Base-by-base conservation (phyloP, 2,113 vertebrate species). In the Ochotona curzoniae region DNA sequence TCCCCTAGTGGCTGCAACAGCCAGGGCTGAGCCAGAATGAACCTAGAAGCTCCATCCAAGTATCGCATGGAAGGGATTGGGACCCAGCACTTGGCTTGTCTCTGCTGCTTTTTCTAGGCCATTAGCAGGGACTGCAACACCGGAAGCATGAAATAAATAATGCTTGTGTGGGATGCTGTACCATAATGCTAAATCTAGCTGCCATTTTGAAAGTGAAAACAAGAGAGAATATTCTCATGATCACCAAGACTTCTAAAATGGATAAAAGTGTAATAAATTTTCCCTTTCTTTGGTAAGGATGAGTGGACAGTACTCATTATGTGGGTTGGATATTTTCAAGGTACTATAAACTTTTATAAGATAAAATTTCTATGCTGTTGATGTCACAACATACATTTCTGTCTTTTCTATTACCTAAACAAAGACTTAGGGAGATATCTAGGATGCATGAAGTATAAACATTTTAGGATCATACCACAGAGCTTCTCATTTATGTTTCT, bases 301-400 rank as follows among this genome's bases (percentile, higher is more conserved):
- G 90, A 81, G 8, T 38, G 57, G 70, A 25, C 54, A 23, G 20
- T 60, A 69, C 49, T 75, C 35, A 83, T 75, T 30, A 83, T 2
- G 10, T 35, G 28, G 9, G 15, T 89, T 83, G 14, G 80, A 3
- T 93, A 54, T 51, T 96, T 95, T 87, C n/a, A 85, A 90, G 38
- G 18, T 18, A 90, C 32, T 89, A 20, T 90, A 26, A 17, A n/a
- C 3, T 93, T 80, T 67, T 69, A 76, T 69, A 76, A 90, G 86
- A 88, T 70, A 67, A 81, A 49, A 63, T 67, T n/a, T 9, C 35
- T 85, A 3, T 83, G 17, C 32, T 93, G 20, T 63, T 74, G 7
- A 49, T 25, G 69, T 70, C 49, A 82, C 25, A 91, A 82, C 64
- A 32, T 10, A 88, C 32, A 2, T 7, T 86, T 78, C 14, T 47